Base-by-base conservation (phyloP, 1,140 invertebrate genomes). In the Helicoverpa armigera region DNA sequence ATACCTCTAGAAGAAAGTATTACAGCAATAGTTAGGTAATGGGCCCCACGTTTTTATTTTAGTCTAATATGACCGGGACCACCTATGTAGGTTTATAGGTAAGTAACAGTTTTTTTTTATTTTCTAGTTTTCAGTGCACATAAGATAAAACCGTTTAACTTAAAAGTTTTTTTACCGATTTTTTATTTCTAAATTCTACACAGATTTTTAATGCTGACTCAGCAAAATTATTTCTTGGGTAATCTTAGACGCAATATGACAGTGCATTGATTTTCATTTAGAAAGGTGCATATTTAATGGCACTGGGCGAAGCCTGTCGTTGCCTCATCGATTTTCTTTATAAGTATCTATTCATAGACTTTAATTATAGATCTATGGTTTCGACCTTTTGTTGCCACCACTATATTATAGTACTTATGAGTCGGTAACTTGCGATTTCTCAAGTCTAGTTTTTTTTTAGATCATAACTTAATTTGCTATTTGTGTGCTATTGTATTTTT, bases 251-350 rank as follows among this genome's bases (percentile, higher is more conserved):
- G 43, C 43, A 50, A 69, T 50, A 50, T 50, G 69, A 72, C 18
- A 31, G 23, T 10, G 0, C 18, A 72, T 72, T 72, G 50, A 72
- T 72, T 54, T 53, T 72, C 69, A 54, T 14, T 18, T 12, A 53
- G n/a, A 51, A 72, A 54, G 31, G 23, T 72, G 69, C 69, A 72
- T 53, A 16, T 72, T 51, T 54, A 72, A 72, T 70, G 48, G 14
- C 67, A 70, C 29, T 72, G 13, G n/a, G 10, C 5, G 69, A 54
- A 72, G 69, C 67, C 48, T 70, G 5, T 53, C 51, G 18, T 51
- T 31, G 3, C 9, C 1, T 43, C 35, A 72, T 72, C 23, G 69
- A 72, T 72, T 72, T 72, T 72, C 50, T 72, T 72, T 72, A 50
- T 14, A 72, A 54, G 69, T 54, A 72, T n/a, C n/a, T n/a, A n/a